Conservation (phyloP, 2,888 invertebrate species). For the Eupithecia inturbata region DNA sequence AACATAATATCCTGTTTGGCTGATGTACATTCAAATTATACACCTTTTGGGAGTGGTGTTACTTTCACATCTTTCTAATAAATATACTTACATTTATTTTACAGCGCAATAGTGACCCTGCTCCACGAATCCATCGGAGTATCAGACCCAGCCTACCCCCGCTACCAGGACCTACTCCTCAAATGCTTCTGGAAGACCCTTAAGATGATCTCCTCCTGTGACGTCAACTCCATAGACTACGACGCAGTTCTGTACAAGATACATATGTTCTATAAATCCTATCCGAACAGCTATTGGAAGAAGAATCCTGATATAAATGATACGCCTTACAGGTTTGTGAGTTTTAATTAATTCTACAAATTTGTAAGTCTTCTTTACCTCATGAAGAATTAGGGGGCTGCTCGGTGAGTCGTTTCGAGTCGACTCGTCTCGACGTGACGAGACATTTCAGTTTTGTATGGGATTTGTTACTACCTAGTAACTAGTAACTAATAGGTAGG, state of each 20-base stretch:
- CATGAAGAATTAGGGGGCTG: too few species aligned
- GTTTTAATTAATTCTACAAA: too few species aligned
- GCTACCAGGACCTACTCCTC: conserved; percentile 93
- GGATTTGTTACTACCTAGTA: too few species aligned
- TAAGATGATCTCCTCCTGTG: conserved; percentile 93
- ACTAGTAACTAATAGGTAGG: too few species aligned
- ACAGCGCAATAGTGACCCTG: conserved; percentile 93
- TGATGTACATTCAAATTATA: too few species aligned
- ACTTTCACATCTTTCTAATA: neutral
- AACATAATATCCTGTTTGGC: too few species aligned
- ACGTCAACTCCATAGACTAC: conserved; percentile 88
- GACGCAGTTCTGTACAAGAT: conserved; percentile 92
- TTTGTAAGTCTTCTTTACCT: too few species aligned
- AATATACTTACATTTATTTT: conserved; percentile 33
- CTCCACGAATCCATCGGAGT: conserved; percentile 93
- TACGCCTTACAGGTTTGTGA: conserved; percentile 88
- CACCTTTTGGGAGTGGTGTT: neutral
- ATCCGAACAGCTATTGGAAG: conserved; percentile 95
- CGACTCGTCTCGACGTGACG: too few species aligned
- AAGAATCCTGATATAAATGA: conserved; percentile 88
- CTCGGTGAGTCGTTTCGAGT: too few species aligned
- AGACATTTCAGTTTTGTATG: too few species aligned
- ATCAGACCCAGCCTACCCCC: conserved; percentile 83
- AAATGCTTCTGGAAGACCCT: conserved; percentile 98
- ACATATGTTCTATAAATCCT: conserved; percentile 94